Evolutionary conservation across 2,113 vertebrate species (phyloP), one percentile per base, ranked within the genome.

Genomic region (Zeus faber): DNA sequence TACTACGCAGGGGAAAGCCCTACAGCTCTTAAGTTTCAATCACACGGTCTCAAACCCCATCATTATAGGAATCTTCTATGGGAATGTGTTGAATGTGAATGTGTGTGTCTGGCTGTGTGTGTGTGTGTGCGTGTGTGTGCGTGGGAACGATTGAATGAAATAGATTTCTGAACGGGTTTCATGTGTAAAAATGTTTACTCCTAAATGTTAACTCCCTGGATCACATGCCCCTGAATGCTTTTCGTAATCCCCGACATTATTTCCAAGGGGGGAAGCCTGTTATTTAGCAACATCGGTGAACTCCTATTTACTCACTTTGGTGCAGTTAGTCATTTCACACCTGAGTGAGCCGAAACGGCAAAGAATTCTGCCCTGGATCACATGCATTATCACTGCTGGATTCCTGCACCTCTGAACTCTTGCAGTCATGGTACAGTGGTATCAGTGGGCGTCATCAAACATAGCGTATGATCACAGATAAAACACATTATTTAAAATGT

Each of bases 11-110:
- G 56, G 21, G 3, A 55, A 70, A 59, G 1, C 14, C 51, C 39
- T 4, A n/a, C 29, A 48, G n/a, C 17, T 47, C 46, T 27, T 5
- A 18, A n/a, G 9, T 54, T 25, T 46, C 49, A 49, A 27, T 20
- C 17, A 39, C 44, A 18, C 14, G 23, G 35, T 45, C 1, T 33
- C 11, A 62, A 46, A 43, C 35, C 16, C 11, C 1, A 18, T 47
- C 41, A 67, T 67, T 54, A 65, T 22, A 26, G 37, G 4, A 20
- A 5, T 37, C n/a, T n/a, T 37, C n/a, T 37, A n/a, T 37, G 33
- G 33, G 33, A n/a, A 25, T 6, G 39, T 18, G 58, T 29, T 40
- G 27, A n/a, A 14, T 41, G 18, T 21, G 33, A 51, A 8, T 23
- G 10, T 45, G 43, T 11, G 3, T 14, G 5, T 43, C 14, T 43